Evolutionary conservation across 2,113 vertebrate genomes (phyloP).

Genomic region (Physeter macrocephalus): DNA sequence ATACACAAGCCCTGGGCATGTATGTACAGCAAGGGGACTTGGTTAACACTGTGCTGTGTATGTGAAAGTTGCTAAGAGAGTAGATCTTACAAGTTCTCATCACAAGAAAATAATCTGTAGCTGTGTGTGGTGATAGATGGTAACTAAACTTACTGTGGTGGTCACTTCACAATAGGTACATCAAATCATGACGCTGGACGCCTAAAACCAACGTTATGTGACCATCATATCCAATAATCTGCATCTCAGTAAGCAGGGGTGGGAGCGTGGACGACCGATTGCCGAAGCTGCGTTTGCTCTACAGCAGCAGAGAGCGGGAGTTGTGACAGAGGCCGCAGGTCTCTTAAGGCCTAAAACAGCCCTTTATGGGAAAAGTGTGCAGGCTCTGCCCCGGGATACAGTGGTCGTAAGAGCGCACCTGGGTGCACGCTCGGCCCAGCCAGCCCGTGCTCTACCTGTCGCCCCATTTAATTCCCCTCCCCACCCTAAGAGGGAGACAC

Average conservation of each 20-base stretch:
- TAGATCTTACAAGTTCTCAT: not conserved
- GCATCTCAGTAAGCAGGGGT: not conserved
- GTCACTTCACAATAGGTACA: not conserved
- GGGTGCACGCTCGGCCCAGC: not conserved
- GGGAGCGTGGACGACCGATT: not conserved
- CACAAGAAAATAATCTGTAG: not conserved
- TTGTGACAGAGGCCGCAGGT: too few species aligned
- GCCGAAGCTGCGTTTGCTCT: not conserved
- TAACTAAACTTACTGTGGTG: not conserved
- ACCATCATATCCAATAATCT: not conserved
- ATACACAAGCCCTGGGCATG: not conserved
- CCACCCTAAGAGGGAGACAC: not conserved
- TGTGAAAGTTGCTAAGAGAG: not conserved
- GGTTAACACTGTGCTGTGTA: not conserved
- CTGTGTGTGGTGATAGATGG: not conserved
- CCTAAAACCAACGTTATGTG: not conserved
- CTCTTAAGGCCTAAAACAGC: not conserved
- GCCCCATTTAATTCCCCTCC: not conserved
- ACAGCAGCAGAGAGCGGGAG: too few species aligned
- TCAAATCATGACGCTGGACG: not conserved
- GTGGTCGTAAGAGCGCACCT: not conserved
- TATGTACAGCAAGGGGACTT: not conserved
- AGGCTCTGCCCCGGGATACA: fast-evolving
- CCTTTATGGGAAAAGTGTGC: not conserved
- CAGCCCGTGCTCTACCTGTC: too few species aligned